Evolutionary conservation across 2,888 invertebrate genomes (phyloP), one percentile per base, ranked within the genome.

Genomic region (Galerucella nymphaeae): DNA sequence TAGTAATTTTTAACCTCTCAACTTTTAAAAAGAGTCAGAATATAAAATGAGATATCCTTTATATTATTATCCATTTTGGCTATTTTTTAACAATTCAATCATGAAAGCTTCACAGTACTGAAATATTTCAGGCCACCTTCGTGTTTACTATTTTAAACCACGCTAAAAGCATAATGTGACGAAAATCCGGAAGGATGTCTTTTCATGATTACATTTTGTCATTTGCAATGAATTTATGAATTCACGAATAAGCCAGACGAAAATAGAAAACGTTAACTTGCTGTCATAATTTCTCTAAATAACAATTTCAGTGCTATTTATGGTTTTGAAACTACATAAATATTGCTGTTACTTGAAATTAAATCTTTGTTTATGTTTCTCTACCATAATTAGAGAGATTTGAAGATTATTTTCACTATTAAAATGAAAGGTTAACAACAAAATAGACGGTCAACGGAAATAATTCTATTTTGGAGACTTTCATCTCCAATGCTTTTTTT

Each of bases 71-170:
- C 16, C 53, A 18, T 16, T 18, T 18, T 2, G 53, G 53, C 4
- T 67, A 63, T 62, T 62, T 63, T 62, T 66, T 63, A 55, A 45
- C 53, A 45, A 66, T 71, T 61, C 66, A 59, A 59, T 71, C 66
- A 61, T 71, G 42, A 59, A 66, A 55, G 66, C 61, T 59, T 41
- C 59, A 50, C 50, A 48, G 48, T 41, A 41, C 58, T 14, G 14
- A 11, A 45, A 14, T 45, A 14, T 45, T 45, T 38, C 30, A 38
- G 30, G 13, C 42, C 42, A 42, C 5, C 53, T 53, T 53, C 18
- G n/a, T 16, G 16, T 8, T 18, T 53, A 53, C 18, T 53, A 53
- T 53, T 20, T 42, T 16, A 53, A 53, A n/a, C 10, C 53, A n/a
- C 48, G 48, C 58, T 66, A 23, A 57, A 45, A 16, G 59, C 23